A percentile compares a stretch with the other conserved stretches of the same genome.
Conservation (phyloP, 2,113 vertebrate species). For the Apus apus region DNA sequence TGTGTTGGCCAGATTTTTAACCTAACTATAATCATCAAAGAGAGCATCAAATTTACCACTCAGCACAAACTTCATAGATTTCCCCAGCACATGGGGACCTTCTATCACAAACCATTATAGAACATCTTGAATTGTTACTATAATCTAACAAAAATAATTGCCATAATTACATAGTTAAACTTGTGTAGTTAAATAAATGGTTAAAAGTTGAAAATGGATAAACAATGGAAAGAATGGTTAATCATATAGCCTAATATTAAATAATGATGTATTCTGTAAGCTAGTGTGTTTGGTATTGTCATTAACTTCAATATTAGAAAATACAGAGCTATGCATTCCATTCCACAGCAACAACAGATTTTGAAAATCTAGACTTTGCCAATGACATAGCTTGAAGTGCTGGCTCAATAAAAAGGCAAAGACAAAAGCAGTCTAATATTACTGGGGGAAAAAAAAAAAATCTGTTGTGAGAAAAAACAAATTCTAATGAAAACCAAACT, state of each 20-base stretch:
- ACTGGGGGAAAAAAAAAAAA: fast-evolving
- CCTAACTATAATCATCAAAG: conserved; percentile 16
- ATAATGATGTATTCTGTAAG: not conserved
- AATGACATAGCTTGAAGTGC: not conserved
- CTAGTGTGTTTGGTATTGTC: not conserved
- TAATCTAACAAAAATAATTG: not conserved
- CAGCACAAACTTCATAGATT: not conserved
- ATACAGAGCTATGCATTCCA: not conserved
- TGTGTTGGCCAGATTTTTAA: conserved; percentile 35
- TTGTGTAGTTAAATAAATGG: too few relatives aligned
- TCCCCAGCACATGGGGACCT: not conserved
- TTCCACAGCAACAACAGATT: not conserved
- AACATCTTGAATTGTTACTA: conserved; percentile 9
- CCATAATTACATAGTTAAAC: not conserved
- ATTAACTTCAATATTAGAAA: not conserved
- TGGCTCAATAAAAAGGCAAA: not conserved
- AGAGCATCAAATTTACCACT: conserved; percentile 15
- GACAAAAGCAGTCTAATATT: not conserved
- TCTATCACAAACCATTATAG: not conserved
- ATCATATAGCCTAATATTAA: not conserved
- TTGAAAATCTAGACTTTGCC: not conserved
- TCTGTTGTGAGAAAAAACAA: not conserved
- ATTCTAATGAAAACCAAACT: not conserved
- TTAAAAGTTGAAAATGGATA: too few relatives aligned
- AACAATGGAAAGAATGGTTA: not conserved